phyloP scores from a whole-genome alignment of 1,140 invertebrate species.

The Muscidifurax raptorellus region DNA sequence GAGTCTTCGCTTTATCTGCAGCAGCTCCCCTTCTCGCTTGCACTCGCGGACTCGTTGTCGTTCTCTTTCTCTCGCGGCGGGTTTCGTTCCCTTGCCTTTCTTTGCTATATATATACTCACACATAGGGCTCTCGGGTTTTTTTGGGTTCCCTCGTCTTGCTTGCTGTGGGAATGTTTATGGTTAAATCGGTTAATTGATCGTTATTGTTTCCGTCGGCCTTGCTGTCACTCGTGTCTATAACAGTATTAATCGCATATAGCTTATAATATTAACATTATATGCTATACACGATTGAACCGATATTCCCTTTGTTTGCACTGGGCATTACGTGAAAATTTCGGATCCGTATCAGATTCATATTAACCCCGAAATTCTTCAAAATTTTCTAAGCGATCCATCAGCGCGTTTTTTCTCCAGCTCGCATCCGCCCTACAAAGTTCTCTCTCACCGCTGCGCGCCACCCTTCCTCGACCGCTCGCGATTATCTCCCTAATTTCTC shows the following conservation, averaged over 20 bases:
- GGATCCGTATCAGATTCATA: neutral
- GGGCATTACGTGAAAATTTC: too few relatives aligned
- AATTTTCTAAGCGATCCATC: neutral
- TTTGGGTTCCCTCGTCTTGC: too few relatives aligned
- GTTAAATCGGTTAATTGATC: neutral
- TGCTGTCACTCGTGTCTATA: neutral
- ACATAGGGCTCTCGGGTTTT: neutral
- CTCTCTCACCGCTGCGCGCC: neutral
- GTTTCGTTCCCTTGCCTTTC: neutral
- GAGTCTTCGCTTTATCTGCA: constrained; percentile 1
- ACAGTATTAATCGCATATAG: too few relatives aligned
- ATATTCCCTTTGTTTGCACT: too few relatives aligned
- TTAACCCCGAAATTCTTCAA: neutral
- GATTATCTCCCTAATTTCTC: neutral
- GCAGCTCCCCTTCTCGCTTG: constrained; percentile 4
- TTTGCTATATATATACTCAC: too few relatives aligned
- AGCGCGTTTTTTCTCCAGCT: neutral
- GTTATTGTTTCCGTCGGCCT: neutral
- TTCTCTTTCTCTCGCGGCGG: neutral
- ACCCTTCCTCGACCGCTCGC: neutral
- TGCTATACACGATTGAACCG: too few relatives aligned
- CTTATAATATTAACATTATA: neutral
- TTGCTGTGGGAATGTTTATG: neutral
- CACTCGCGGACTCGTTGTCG: neutral
- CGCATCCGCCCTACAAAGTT: neutral